These are phyloP conservation scores for Podargus strigoides DNA, from an alignment of 2,797 vertebrate species.

Conservation along the genomic window DNA sequence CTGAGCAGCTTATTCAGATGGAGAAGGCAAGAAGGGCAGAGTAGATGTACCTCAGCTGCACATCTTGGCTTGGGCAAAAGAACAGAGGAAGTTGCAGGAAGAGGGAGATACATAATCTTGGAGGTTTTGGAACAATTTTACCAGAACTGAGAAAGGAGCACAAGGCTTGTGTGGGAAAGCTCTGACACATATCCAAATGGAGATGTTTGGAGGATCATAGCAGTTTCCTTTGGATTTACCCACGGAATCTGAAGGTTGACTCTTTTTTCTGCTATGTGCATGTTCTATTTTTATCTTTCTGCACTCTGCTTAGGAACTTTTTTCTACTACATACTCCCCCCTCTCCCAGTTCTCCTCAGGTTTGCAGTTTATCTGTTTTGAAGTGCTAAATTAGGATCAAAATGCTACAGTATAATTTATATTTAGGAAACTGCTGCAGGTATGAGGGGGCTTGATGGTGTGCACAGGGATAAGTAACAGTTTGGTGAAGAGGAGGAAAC, in stretches of 20 bases:
- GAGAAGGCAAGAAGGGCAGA: neutral
- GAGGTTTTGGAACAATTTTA: neutral
- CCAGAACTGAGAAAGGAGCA: constrained; percentile 30
- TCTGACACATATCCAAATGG: constrained; percentile 3
- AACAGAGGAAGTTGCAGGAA: neutral
- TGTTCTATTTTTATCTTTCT: constrained; percentile 3
- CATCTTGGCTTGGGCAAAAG: neutral
- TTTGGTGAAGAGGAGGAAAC: neutral
- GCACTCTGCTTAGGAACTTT: neutral
- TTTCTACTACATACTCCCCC: neutral
- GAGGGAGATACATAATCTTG: neutral
- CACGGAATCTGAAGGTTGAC: neutral
- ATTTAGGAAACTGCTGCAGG: neutral
- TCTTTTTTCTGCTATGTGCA: neutral
- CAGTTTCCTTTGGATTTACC: constrained; percentile 28
- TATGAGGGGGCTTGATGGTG: neutral
- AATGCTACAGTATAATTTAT: neutral
- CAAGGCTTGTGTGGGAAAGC: constrained; percentile 21
- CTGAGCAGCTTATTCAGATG: neutral
- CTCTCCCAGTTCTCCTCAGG: neutral
- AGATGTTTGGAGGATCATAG: constrained; percentile 8
- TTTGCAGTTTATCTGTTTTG: neutral
- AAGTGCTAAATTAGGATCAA: neutral
- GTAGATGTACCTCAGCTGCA: neutral
- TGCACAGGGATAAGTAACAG: neutral